A percentile compares a stretch with the other conserved stretches of the same genome.
These are phyloP conservation scores for Podiceps cristatus DNA, from an alignment of 2,113 vertebrate genomes.

Conservation along the genomic window DNA sequence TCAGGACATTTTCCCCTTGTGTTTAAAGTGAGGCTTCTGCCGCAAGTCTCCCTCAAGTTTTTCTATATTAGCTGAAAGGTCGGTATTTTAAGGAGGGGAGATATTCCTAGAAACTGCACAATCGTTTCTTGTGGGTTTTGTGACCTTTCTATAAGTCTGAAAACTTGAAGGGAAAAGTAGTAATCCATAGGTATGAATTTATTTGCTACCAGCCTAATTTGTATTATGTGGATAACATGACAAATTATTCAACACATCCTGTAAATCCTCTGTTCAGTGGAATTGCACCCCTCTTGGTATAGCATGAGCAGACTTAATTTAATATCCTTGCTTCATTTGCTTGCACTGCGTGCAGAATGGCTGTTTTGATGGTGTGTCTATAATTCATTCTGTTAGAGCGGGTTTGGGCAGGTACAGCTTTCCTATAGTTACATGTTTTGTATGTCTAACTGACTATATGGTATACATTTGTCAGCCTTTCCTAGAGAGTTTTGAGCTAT, in stretches of 20 bases:
- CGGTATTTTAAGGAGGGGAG: background rate
- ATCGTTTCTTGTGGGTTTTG: background rate
- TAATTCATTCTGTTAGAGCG: background rate
- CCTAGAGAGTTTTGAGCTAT: background rate
- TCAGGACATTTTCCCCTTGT: background rate
- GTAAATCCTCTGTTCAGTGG: background rate
- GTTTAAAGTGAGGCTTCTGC: background rate
- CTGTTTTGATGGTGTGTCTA: background rate
- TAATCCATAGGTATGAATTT: background rate
- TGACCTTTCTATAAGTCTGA: background rate
- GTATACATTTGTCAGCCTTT: background rate
- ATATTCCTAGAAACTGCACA: background rate
- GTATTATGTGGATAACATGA: background rate
- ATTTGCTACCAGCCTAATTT: background rate
- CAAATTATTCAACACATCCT: background rate
- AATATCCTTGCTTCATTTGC: background rate
- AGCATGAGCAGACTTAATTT: background rate
- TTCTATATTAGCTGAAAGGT: background rate
- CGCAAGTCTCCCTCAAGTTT: background rate
- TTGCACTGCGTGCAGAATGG: background rate
- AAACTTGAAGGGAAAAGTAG: background rate
- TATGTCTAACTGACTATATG: background rate
- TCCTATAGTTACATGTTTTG: fast-evolving
- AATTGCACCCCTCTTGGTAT: background rate
- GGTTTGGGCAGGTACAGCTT: background rate